These are phyloP conservation scores for Pseudococcus longispinus DNA, from an alignment of 2,888 invertebrate genomes.

Conservation along the genomic window DNA sequence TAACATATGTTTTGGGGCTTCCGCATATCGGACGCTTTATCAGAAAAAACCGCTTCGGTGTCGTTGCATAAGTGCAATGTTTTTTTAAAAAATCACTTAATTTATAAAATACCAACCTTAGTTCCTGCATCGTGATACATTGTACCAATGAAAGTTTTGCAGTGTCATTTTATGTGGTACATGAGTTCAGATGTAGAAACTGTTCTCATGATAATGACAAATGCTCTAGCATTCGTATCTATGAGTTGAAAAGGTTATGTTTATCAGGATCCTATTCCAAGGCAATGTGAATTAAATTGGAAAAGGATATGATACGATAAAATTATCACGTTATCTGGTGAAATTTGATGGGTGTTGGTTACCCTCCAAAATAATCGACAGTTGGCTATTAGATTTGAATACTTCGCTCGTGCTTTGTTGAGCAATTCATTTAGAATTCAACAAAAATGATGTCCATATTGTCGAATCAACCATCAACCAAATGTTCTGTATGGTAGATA, in stretches of 20 bases:
- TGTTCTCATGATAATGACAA: neutral
- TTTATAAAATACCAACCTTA: neutral
- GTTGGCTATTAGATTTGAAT: no score
- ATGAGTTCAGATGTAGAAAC: neutral
- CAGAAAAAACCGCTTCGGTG: neutral
- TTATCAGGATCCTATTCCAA: neutral
- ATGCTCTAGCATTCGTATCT: neutral
- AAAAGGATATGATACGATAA: neutral
- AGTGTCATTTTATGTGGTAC: neutral
- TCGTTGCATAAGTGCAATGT: neutral
- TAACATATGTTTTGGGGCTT: conserved; percentile 38
- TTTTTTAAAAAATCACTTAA: neutral
- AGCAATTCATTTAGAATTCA: neutral
- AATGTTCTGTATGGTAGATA: neutral
- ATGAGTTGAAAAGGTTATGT: neutral
- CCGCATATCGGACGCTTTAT: neutral
- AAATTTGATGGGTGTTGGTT: neutral
- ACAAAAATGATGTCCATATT: no score
- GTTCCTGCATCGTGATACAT: neutral
- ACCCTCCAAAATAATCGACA: neutral
- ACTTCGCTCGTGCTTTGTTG: neutral
- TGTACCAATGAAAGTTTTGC: neutral
- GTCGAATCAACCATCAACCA: neutral
- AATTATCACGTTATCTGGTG: neutral
- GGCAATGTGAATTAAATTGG: neutral